Base-by-base conservation (phyloP, 2,797 vertebrate species). In the Antennarius maculatus region DNA sequence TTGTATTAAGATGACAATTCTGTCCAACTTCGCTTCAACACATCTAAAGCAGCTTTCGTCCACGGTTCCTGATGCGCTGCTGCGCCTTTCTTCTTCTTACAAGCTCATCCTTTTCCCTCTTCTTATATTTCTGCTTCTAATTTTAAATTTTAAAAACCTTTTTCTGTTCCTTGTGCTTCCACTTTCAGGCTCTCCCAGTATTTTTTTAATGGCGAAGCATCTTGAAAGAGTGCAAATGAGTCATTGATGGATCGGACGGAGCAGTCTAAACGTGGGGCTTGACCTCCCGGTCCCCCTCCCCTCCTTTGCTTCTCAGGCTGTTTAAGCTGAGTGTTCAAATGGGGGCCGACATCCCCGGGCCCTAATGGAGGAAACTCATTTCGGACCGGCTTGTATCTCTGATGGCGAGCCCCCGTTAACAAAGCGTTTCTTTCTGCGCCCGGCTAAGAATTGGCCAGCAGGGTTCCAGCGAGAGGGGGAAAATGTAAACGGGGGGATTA, bases 401-500 rank as follows among this genome's bases (percentile, higher is more conserved):
- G 90, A 92, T 88, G 91, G 66, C 23, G 49, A 58, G 74, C 73
- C 80, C 53, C 80, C 53, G 75, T 80, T 86, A 91, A 94, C 93
- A 92, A 93, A 70, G 83, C 68, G 69, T 85, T 23, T 86, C 91
- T 90, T 91, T 93, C 89, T 87, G 76, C 80, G 85, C 46, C 83
- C 41, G 86, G 80, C 76, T 88, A 88, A 92, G 91, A 92, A 90
- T 81, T 86, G 85, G 82, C 85, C 91, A 91, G 92, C 91, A 81
- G 92, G 92, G 91, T 90, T 92, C 89, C 92, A 85, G 80, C n/a
- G 27, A 80, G 70, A 75, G 23, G 81, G 84, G 86, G 85, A 89
- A 91, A 91, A 92, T 86, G 88, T 93, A 93, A 93, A 92, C 91
- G 70, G 73, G 52, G 23, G 93, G 93, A 94, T 94, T 94, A 94